Conservation (phyloP, 2,797 vertebrate genomes). For the Dipus sagitta region DNA sequence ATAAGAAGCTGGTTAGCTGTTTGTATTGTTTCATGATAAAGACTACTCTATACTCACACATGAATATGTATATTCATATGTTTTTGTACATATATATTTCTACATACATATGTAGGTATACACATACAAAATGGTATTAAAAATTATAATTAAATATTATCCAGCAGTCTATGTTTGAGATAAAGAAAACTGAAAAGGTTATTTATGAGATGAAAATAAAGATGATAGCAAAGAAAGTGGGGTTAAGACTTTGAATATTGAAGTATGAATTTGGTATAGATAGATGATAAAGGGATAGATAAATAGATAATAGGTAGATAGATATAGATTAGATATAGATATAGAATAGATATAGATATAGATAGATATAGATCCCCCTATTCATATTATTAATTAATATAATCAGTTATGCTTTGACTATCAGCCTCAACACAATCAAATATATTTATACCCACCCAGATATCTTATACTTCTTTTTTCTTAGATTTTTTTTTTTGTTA, state of each 20-base stretch:
- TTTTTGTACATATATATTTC: not conserved
- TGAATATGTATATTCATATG: not conserved
- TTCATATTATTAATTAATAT: not conserved
- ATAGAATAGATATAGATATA: no score
- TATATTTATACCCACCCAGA: not conserved
- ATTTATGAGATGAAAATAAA: not conserved
- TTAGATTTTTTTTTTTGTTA: no score
- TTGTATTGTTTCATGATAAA: not conserved
- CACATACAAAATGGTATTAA: not conserved
- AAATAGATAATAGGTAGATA: no score
- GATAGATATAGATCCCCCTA: not conserved
- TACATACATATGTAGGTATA: not conserved
- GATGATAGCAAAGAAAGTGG: not conserved
- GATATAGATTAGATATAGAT: no score
- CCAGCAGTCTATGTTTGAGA: not conserved
- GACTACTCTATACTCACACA: not conserved
- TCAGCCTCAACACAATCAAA: not conserved
- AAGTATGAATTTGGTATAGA: not conserved
- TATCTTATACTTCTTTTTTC: not conserved
- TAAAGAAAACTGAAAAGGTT: not conserved
- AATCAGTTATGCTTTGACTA: not conserved
- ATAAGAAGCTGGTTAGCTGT: conserved; percentile 13
- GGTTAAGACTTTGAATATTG: conserved; percentile 10
- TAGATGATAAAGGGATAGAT: no score
- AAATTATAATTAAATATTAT: not conserved